phyloP scores from a whole-genome alignment of 2,797 vertebrate genomes.

The Florisuga fusca region DNA sequence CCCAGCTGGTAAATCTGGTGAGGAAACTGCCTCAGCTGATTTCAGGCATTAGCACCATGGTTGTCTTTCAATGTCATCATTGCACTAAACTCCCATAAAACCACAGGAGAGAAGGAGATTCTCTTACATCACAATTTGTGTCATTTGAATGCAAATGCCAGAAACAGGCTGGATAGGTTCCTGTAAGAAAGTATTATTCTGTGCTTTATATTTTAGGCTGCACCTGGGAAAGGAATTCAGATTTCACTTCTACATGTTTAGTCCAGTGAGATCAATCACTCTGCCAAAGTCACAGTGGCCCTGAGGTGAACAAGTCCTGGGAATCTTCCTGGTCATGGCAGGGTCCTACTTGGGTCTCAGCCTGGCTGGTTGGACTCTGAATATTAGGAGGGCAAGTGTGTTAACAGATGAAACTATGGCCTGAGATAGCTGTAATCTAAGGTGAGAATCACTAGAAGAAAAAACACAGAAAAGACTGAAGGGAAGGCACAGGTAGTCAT shows the following conservation, averaged over 20 bases:
- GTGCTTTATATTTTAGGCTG: not conserved
- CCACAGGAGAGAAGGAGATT: not conserved
- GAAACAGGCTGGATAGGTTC: not conserved
- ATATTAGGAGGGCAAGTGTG: not conserved
- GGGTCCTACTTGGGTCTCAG: not conserved
- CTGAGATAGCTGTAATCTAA: not conserved
- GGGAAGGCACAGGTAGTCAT: not conserved
- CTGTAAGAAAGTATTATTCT: not conserved
- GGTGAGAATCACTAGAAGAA: not conserved
- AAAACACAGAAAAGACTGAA: not conserved
- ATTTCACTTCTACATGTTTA: not conserved
- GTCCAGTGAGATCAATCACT: not conserved
- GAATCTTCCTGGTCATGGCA: not conserved
- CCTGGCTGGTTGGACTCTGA: not conserved
- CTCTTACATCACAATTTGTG: not conserved
- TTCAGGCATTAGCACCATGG: not conserved
- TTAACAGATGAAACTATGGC: not conserved
- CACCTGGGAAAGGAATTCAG: not conserved
- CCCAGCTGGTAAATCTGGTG: not conserved
- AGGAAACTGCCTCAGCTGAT: not conserved
- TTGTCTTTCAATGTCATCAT: rapidly evolving
- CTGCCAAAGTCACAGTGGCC: not conserved
- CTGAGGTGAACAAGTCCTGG: not conserved
- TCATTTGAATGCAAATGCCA: not conserved
- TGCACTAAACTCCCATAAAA: not conserved